phyloP scores from a whole-genome alignment of 2,888 invertebrate genomes.

The Heliconius hortense region DNA sequence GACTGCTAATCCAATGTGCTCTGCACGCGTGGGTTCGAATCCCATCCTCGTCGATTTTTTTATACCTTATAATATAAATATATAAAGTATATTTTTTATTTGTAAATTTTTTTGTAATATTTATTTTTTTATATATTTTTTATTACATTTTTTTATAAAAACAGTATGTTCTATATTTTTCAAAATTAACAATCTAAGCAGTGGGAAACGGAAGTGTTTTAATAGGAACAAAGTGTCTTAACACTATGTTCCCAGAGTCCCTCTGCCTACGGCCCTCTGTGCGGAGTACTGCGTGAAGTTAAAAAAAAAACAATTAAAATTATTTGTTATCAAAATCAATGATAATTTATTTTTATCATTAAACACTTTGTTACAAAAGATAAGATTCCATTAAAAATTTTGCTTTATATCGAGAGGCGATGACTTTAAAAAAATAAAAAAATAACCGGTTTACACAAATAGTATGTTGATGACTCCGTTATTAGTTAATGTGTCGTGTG shows the following conservation, averaged over 20 bases:
- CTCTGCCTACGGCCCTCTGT: too few species aligned
- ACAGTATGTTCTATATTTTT: neutral
- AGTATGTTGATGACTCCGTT: too few species aligned
- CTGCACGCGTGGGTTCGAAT: conserved; percentile 93
- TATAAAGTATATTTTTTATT: neutral
- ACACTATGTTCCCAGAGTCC: too few species aligned
- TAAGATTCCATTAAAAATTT: neutral
- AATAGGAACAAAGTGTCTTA: too few species aligned
- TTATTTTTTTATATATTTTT: neutral
- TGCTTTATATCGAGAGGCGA: neutral
- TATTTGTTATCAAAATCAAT: neutral
- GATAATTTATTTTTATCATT: neutral
- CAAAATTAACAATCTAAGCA: neutral
- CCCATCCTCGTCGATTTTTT: conserved; percentile 87
- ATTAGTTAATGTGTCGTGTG: too few species aligned
- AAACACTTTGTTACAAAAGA: neutral
- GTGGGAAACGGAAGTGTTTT: too few species aligned
- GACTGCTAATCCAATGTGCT: conserved; percentile 80
- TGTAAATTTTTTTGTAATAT: neutral
- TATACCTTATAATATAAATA: neutral
- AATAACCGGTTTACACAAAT: too few species aligned
- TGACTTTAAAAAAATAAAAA: neutral
- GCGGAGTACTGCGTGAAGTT: neutral
- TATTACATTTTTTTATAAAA: neutral
- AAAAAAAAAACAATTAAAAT: neutral